Evolutionary conservation across 2,888 invertebrate species (phyloP), one percentile per base, ranked within the genome.

Genomic region (Oxycera nigricornis): DNA sequence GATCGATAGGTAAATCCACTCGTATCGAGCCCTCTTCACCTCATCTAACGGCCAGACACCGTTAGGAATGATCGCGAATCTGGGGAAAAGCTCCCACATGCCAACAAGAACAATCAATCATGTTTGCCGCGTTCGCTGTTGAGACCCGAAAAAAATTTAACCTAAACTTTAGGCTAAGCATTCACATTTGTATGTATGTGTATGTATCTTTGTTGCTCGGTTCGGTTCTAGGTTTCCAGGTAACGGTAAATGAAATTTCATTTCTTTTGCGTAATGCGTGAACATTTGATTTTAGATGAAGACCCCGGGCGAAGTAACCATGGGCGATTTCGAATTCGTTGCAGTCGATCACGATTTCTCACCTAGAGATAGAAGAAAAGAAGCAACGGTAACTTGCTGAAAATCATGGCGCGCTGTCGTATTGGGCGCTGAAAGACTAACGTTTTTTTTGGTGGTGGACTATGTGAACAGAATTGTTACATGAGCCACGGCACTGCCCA

Each of bases 41-140:
- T 61, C 17, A 31, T 30, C 31, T 31, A 61, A n/a, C 11, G 20
- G 31, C 28, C 35, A 26, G 35, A 20, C 35, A 30, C 61, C 61
- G 61, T 61, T 61, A 61, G 20, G n/a, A 17, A 24, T 22, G 61
- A 61, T 61, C 28, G 31, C 61, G 31, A 52, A n/a, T 57, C 30
- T n/a, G 14, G n/a, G 28, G 28, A 31, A 31, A 31, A 61, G 31
- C 31, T 61, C 61, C 31, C 20, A 31, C 31, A 61, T 31, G 28
- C 6, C 26, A 26, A 3, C 61, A 61, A 61, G 61, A 61, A 61
- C 61, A 61, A 61, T 61, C 31, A 31, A 61, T 61, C 61, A 61
- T 61, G 26, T 14, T 24, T 30, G 30, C 61, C 20, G 17, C 17
- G 17, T 17, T 61, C 20, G 26, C 11, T 11, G 14, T n/a, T 2